Evolutionary conservation across 2,797 vertebrate species (phyloP), one percentile per base, ranked within the genome.

Genomic region (Rhinophrynus dorsalis): DNA sequence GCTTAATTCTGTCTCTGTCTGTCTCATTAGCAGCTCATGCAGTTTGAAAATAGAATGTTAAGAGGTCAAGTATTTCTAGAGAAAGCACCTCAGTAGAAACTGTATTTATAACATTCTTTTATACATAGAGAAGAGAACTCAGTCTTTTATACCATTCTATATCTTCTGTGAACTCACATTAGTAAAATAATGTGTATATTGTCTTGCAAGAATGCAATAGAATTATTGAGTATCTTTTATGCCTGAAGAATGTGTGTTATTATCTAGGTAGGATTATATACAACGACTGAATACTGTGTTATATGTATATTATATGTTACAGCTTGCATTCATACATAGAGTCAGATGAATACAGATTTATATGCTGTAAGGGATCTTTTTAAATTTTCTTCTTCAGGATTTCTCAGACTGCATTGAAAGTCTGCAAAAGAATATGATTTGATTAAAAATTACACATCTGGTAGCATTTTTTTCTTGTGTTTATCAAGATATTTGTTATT

Each of bases 1-100:
- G 58, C 64, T 74, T 79, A 38, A 30, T 78, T 77, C 35, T 54
- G 42, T 59, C 75, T 80, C 76, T 74, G 50, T 80, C 45, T 74
- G 42, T 71, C 44, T 77, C 59, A 32, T 59, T 82, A 75, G 77
- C 57, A 74, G 8, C 15, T 71, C 52, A 1, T 76, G 37, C 73
- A 70, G 68, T 72, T 67, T 78, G 68, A 68, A 70, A 51, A 67
- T 60, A 52, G 17, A 44, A 59, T 57, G 68, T 62, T 60, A 73
- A 73, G 47, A 73, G 70, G 70, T 73, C 62, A 73, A 73, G 62
- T 67, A 64, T 73, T 73, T 60, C 55, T 24, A 67, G 62, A 52
- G 55, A 66, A 63, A 45, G 47, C 33, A 66, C 26, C 32, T 65
- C 33, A 45, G 69, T 65, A 32, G 47, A 51, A 57, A 60, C 32